phyloP scores from a whole-genome alignment of 2,888 invertebrate species.

The Phytoseiulus persimilis region DNA sequence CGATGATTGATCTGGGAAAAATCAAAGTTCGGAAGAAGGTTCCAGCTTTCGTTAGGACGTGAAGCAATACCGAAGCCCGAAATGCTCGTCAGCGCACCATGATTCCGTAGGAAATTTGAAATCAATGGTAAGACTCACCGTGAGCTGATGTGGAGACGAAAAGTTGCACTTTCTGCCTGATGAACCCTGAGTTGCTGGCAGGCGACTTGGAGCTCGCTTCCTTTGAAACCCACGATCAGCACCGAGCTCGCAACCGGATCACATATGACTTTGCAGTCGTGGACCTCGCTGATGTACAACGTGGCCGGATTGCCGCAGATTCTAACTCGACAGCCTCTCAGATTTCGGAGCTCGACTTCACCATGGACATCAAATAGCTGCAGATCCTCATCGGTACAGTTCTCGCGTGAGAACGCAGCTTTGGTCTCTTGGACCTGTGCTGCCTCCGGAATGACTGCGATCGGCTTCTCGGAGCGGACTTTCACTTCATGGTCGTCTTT shows the following conservation, averaged over 20 bases:
- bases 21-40: too few relatives aligned
- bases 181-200: conserved; percentile 16
- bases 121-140: neutral
- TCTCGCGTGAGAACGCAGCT: neutral
- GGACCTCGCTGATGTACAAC: conserved; percentile 16
- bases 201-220: conserved; percentile 9
- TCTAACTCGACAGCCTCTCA: neutral
- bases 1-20: conserved; percentile 18
- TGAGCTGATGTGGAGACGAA: conserved; percentile 8
- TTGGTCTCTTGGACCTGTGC: neutral
- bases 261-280: neutral
- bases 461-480: neutral
- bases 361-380: conserved; percentile 11
- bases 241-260: conserved; percentile 32
- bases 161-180: neutral
- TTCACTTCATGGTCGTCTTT: neutral
- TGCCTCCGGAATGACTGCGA: neutral
- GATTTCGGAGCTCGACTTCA: conserved; percentile 11
- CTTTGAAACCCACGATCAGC: conserved; percentile 1
- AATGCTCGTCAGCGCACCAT: too few relatives aligned
- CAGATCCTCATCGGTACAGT: neutral
- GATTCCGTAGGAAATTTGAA: neutral
- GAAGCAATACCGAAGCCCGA: too few relatives aligned
- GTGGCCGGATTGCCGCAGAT: neutral
- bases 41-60: too few relatives aligned